Conservation (phyloP, 2,888 invertebrate species). For the Drosophila emarginata region DNA sequence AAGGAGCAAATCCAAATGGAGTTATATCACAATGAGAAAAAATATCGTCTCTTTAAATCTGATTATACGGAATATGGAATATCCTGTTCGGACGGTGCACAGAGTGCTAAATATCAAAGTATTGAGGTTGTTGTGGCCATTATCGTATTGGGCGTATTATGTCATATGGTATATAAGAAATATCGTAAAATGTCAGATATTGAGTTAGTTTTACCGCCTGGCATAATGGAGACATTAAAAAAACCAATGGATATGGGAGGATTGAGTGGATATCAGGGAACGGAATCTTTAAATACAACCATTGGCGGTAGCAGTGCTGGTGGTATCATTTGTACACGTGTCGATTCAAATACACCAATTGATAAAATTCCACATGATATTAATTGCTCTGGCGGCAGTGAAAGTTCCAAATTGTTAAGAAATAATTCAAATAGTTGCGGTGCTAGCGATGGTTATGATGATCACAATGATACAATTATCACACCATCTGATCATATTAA, state of each 20-base stretch:
- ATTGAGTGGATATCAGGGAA: constrained; percentile 4
- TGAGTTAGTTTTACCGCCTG: constrained; percentile 73
- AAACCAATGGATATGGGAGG: constrained; percentile 54
- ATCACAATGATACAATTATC: constrained; percentile 18
- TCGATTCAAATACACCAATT: constrained; percentile 45
- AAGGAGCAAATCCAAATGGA: constrained; percentile 25
- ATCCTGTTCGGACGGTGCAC: constrained; percentile 43
- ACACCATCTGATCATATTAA: constrained; percentile 1
- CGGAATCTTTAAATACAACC: constrained; percentile 4
- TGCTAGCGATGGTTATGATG: constrained; percentile 44
- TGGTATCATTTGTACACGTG: constrained; percentile 40
- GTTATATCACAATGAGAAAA: constrained; percentile 45
- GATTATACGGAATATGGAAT: constrained; percentile 53
- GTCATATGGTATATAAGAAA: constrained; percentile 70
- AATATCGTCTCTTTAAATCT: constrained; percentile 66
- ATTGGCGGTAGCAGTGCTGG: constrained; percentile 4
- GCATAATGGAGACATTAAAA: constrained; percentile 70
- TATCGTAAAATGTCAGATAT: constrained; percentile 80
- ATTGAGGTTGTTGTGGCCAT: constrained; percentile 38
- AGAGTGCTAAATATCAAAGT: constrained; percentile 29
- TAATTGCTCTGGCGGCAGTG: constrained; percentile 59
- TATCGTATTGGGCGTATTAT: constrained; percentile 39
- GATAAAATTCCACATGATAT: constrained; percentile 57
- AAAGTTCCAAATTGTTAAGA: constrained; percentile 59
- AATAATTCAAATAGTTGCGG: constrained; percentile 42